These are phyloP conservation scores for Pasiphila rectangulata DNA, from an alignment of 2,888 invertebrate genomes.

Conservation along the genomic window DNA sequence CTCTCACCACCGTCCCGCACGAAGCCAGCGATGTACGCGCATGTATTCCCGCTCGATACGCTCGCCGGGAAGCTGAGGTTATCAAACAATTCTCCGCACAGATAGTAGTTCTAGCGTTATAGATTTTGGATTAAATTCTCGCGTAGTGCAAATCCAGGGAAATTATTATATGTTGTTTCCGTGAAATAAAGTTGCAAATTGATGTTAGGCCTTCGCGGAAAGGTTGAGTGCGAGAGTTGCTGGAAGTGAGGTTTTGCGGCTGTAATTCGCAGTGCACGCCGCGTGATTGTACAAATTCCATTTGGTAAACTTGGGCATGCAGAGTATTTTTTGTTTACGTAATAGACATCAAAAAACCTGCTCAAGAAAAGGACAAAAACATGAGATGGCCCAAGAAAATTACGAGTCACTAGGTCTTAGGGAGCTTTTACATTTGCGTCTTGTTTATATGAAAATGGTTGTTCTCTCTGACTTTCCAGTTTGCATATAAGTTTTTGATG, in stretches of 20 bases:
- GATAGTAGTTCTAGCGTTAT: constrained; percentile 68
- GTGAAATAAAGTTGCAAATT: constrained; percentile 20
- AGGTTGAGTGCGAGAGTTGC: constrained; percentile 6
- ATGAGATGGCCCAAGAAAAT: constrained; percentile 28
- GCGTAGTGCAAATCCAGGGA: constrained; percentile 52
- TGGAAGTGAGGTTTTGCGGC: constrained; percentile 1
- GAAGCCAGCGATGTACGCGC: constrained; percentile 36
- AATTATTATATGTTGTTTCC: constrained; percentile 38
- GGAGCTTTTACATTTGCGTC: constrained; percentile 17
- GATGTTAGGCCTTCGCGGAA: constrained; percentile 19
- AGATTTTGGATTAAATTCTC: constrained; percentile 70
- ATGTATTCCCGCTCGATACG: constrained; percentile 29
- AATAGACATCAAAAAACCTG: constrained; percentile 15
- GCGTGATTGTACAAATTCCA: not conserved
- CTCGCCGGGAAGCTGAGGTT: constrained; percentile 45
- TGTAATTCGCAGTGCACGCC: constrained; percentile 5
- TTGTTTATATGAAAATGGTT: constrained; percentile 3
- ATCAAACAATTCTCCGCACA: constrained; percentile 65
- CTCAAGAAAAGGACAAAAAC: constrained; percentile 24
- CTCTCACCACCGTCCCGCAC: not conserved
- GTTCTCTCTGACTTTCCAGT: not conserved
- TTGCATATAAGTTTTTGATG: not conserved
- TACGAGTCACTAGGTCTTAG: constrained; percentile 31
- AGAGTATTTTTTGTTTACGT: constrained; percentile 8
- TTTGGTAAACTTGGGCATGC: constrained; percentile 2